Base-by-base conservation (phyloP, 2,888 invertebrate species). In the Falcaria lacertinaria region DNA sequence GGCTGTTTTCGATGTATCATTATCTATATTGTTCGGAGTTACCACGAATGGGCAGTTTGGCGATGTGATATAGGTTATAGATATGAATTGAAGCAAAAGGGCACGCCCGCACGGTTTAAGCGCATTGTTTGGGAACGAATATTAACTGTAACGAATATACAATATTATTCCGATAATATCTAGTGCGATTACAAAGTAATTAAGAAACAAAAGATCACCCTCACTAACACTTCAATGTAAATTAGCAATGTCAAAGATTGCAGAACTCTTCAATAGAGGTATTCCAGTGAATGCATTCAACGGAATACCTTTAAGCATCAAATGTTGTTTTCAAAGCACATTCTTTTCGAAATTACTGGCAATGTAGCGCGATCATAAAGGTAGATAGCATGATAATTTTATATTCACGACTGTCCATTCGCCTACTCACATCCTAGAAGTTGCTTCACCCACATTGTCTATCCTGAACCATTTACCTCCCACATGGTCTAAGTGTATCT, bases 1-100 rank as follows among this genome's bases (percentile, higher is more conserved):
- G 84, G 83, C 48, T 48, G 45, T 32, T 56, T 60, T 67, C 56
- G 61, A 70, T 63, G 65, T 73, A 72, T 73, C 64, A 72, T 74
- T 74, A 70, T 60, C 62, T 65, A 56, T 62, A 69, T 69, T 75
- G 67, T 73, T 62, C 65, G 55, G 65, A 54, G 50, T 41, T 54
- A 64, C 62, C 63, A 64, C 60, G 65, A 72, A 68, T 69, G 75
- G 73, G 65, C 76, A 79, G 76, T 72, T 69, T 66, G 64, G 56
- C 51, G 62, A 61, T 67, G 64, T 71, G 74, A 79, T 79, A 74
- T 64, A 64, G 68, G 64, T 59, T 54, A 50, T 50, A 69, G 79
- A 79, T 80, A 78, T 58, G 60, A 62, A 54, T 62, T 63, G 65
- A 56, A 63, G 53, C 56, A 54, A 70, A 78, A 80, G 77, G 79